Evolutionary conservation across 1,140 invertebrate species (phyloP).

Genomic region (Drosophila setifemur): DNA sequence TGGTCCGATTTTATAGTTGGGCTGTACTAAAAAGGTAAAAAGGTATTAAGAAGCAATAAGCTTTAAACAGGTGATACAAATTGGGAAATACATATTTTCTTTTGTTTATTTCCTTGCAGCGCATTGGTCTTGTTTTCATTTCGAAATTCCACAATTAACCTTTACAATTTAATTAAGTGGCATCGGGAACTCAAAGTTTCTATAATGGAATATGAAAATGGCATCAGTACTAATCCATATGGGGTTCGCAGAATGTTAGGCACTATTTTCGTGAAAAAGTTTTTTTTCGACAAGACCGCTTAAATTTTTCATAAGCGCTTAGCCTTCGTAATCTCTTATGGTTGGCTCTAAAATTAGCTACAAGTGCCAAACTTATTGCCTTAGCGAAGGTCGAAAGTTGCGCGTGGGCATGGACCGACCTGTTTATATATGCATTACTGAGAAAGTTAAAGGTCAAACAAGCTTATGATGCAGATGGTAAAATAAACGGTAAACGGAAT

Average conservation of each 20-base stretch:
- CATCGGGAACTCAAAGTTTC: no score
- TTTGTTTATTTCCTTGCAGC: not conserved
- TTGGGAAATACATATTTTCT: no score
- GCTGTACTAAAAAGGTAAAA: slow-evolving; percentile 8
- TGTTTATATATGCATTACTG: slow-evolving; percentile 18
- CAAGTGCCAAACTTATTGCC: slow-evolving; percentile 12
- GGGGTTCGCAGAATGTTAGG: no score
- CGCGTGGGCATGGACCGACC: not conserved
- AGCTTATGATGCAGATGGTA: no score
- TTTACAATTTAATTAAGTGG: not conserved
- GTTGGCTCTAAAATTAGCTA: slow-evolving; percentile 22
- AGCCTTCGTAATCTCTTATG: slow-evolving; percentile 13
- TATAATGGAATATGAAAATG: no score
- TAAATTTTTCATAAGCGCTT: slow-evolving; percentile 28
- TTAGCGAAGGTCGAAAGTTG: slow-evolving; percentile 5
- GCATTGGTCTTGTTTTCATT: not conserved
- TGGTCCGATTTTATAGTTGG: slow-evolving; percentile 38
- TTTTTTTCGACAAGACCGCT: slow-evolving; percentile 12
- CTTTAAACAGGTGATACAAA: no score
- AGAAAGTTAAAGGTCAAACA: no score
- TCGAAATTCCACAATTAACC: not conserved
- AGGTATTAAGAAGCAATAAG: no score
- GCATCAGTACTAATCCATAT: no score
- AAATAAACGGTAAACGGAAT: no score
- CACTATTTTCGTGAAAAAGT: not conserved